These are phyloP conservation scores for Cossypha heuglini DNA, from an alignment of 2,797 vertebrate genomes.

Conservation along the genomic window DNA sequence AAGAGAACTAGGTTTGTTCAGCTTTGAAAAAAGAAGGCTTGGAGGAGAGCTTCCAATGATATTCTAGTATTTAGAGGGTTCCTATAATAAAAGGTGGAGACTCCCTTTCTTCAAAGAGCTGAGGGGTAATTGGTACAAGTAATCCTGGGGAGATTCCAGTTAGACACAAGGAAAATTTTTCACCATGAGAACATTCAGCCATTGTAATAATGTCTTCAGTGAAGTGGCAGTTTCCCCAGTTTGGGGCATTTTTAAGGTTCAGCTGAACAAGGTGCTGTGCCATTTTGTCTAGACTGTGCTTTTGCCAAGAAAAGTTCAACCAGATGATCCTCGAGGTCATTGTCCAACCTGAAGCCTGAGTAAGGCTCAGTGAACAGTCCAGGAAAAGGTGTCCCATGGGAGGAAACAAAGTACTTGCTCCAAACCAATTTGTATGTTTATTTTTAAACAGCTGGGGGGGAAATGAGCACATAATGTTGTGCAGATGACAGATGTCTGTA, in stretches of 20 bases:
- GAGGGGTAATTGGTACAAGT: not conserved
- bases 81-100: not conserved
- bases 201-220: not conserved
- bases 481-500: not conserved
- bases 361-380: not conserved
- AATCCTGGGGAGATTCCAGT: not conserved
- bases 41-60: rapidly evolving
- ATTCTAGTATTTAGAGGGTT: not conserved
- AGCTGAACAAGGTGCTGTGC: not conserved
- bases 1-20: not conserved
- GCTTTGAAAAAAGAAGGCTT: not conserved
- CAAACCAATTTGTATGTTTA: rapidly evolving
- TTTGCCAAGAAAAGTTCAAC: not conserved
- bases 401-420: not conserved
- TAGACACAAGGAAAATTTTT: not conserved
- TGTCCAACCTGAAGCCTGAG: not conserved
- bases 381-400: not conserved
- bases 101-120: not conserved
- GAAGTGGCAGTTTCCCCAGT: not conserved
- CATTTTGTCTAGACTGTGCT: not conserved
- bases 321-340: not conserved
- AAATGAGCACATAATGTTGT: rapidly evolving
- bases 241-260: not conserved
- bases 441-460: not conserved
- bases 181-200: not conserved